A percentile compares a stretch with the other conserved stretches of the same genome.
These are phyloP conservation scores for Brachylomia viminalis DNA, from an alignment of 2,888 invertebrate genomes.

Conservation along the genomic window DNA sequence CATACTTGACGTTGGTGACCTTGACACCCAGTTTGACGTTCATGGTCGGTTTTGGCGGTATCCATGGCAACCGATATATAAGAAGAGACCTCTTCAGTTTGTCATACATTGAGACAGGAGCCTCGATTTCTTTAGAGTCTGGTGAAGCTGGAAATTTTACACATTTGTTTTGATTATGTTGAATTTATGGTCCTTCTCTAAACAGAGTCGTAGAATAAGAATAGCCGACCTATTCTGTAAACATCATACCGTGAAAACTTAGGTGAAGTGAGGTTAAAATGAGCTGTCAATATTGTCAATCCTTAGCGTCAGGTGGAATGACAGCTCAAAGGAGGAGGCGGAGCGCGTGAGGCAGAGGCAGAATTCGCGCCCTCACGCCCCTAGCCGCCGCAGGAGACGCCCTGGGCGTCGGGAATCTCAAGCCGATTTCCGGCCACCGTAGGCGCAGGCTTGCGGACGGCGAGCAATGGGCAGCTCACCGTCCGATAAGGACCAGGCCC, in stretches of 20 bases:
- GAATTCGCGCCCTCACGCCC: too few species aligned
- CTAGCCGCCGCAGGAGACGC: too few species aligned
- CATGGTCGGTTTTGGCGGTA: constrained; percentile 75
- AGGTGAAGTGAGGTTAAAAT: neutral
- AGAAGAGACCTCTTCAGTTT: constrained; percentile 89
- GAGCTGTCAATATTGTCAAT: too few species aligned
- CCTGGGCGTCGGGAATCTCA: too few species aligned
- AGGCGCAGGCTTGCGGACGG: too few species aligned
- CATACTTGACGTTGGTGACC: constrained; percentile 78
- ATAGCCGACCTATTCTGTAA: neutral
- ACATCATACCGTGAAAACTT: neutral
- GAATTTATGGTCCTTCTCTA: neutral
- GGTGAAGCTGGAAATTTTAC: constrained; percentile 65
- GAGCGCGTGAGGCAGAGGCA: too few species aligned
- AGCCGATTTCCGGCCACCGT: too few species aligned
- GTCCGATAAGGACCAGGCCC: too few species aligned
- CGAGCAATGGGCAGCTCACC: too few species aligned
- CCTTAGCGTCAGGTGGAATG: too few species aligned
- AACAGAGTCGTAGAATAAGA: neutral
- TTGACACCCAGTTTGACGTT: constrained; percentile 75
- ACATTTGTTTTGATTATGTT: too few species aligned
- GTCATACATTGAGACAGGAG: constrained; percentile 86
- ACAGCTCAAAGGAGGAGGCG: too few species aligned
- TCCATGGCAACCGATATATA: constrained; percentile 82
- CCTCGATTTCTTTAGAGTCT: constrained; percentile 81